Conservation (phyloP, 1,140 invertebrate genomes). For the Lepidotrigona ventralis region DNA sequence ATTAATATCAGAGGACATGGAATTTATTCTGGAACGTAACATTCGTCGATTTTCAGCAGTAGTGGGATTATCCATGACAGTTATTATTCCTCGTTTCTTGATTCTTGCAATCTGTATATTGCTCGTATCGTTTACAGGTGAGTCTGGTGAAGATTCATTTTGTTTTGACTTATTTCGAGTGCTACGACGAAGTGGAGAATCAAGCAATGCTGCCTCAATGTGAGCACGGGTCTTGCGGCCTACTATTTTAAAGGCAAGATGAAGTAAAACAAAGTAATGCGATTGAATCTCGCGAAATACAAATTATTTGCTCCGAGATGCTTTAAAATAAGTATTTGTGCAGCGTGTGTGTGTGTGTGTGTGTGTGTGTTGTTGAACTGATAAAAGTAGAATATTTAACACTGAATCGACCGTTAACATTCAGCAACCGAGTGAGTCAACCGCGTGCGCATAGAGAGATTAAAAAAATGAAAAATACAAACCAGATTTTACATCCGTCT, state of each 20-base stretch:
- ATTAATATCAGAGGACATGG: slow-evolving; percentile 61
- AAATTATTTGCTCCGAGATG: background rate
- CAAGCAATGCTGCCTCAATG: background rate
- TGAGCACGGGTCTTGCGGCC: slow-evolving; percentile 41
- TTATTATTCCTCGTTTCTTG: slow-evolving; percentile 44
- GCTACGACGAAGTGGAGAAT: slow-evolving; percentile 68
- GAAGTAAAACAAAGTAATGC: background rate
- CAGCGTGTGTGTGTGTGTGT: background rate
- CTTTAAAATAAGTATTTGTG: background rate
- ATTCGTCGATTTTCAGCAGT: slow-evolving; percentile 39
- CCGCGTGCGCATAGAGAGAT: slow-evolving; percentile 16
- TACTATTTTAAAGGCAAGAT: slow-evolving; percentile 23
- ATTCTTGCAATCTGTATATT: slow-evolving; percentile 14
- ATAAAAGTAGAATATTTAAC: background rate
- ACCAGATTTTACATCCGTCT: slow-evolving; percentile 59
- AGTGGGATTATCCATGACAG: slow-evolving; percentile 39
- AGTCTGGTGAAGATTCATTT: slow-evolving; percentile 60
- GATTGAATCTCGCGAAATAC: background rate
- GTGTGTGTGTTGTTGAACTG: background rate
- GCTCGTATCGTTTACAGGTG: slow-evolving; percentile 46
- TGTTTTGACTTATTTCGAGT: slow-evolving; percentile 55
- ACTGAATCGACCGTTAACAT: slow-evolving; percentile 45
- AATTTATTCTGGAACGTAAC: slow-evolving; percentile 60
- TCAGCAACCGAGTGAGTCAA: background rate
- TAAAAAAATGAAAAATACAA: slow-evolving; percentile 57